Conservation (phyloP, 2,113 vertebrate species). For the Oriolus oriolus region DNA sequence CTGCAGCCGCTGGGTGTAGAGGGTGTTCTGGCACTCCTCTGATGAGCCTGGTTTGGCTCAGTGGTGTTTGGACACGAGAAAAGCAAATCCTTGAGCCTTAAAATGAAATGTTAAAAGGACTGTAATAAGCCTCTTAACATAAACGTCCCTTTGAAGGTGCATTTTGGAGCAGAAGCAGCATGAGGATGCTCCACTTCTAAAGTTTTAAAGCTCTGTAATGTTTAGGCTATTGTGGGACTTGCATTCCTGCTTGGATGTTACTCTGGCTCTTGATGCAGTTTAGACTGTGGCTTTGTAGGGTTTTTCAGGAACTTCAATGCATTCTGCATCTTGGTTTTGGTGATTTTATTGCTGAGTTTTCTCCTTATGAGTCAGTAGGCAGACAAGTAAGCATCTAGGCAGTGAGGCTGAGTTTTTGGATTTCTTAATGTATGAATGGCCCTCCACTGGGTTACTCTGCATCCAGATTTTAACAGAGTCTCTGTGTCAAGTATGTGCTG, state of each 20-base stretch:
- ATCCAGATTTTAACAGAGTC: background rate
- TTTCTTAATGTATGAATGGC: background rate
- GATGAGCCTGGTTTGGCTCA: background rate
- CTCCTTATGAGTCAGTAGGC: background rate
- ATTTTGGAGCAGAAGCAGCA: background rate
- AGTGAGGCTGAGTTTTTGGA: background rate
- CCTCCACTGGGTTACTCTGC: background rate
- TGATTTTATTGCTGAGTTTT: background rate
- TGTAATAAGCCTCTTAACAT: background rate
- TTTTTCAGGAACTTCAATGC: background rate
- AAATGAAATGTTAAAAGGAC: background rate
- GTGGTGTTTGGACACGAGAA: background rate
- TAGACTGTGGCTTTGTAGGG: background rate
- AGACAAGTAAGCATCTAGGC: background rate
- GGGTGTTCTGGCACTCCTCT: background rate
- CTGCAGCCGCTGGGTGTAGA: background rate
- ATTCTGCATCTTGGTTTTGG: background rate
- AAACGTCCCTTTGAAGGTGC: background rate
- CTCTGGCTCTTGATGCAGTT: background rate
- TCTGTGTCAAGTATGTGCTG: background rate
- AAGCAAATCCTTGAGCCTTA: background rate
- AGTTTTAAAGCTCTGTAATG: background rate
- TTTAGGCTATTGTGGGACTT: background rate
- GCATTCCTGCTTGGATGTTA: background rate
- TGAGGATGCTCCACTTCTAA: background rate